phyloP scores from a whole-genome alignment of 2,113 vertebrate species.

The Cyrtonyx montezumae region DNA sequence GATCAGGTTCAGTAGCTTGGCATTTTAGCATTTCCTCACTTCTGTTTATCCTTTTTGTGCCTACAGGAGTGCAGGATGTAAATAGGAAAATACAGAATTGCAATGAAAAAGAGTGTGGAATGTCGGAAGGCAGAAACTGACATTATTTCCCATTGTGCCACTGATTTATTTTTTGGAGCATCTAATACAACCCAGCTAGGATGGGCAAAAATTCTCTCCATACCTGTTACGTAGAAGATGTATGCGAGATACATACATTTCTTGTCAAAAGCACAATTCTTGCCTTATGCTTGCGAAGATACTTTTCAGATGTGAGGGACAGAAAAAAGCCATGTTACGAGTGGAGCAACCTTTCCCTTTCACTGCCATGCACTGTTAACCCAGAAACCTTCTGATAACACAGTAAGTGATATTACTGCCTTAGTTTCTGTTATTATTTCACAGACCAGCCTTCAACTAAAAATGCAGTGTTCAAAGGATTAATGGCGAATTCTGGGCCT shows the following conservation, averaged over 20 bases:
- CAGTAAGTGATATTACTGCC: neutral
- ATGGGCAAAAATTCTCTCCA: neutral
- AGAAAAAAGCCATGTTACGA: neutral
- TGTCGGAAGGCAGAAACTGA: neutral
- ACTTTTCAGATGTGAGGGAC: neutral
- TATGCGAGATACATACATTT: fast-evolving
- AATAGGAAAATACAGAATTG: neutral
- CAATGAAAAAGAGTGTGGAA: neutral
- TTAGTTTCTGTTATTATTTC: neutral
- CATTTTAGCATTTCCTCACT: neutral
- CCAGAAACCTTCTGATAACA: neutral
- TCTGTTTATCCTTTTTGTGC: neutral
- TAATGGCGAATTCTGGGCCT: neutral
- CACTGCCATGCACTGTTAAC: neutral
- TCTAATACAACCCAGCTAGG: neutral
- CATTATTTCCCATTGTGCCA: neutral
- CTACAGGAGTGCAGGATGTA: neutral
- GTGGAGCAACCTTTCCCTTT: neutral
- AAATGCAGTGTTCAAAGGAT: neutral
- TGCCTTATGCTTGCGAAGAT: neutral
- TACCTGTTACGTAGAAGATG: neutral
- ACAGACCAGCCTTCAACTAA: neutral
- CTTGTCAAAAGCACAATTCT: neutral
- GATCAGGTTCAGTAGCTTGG: neutral
- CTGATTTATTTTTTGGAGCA: neutral